Evolutionary conservation across 1,140 invertebrate genomes (phyloP).

Genomic region (Berghia stephanieae): DNA sequence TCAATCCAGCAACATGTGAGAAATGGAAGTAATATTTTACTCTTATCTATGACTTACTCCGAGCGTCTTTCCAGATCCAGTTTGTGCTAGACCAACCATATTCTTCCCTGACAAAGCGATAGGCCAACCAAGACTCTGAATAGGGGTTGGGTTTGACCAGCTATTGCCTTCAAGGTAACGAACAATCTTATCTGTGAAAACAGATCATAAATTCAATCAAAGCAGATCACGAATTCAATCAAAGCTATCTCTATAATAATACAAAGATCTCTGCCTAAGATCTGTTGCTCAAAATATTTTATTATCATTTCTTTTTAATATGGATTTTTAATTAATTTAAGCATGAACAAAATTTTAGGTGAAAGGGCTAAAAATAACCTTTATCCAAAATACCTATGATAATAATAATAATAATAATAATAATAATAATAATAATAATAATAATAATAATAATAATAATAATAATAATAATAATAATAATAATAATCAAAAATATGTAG

Average conservation of each 20-base stretch:
- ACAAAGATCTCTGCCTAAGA: not conserved
- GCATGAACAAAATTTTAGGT: not conserved
- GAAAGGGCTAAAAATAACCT: too few relatives aligned
- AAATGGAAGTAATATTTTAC: too few relatives aligned
- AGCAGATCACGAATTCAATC: not conserved
- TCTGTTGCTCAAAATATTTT: not conserved
- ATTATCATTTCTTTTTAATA: not conserved
- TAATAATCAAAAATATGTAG: too few relatives aligned
- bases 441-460: too few relatives aligned
- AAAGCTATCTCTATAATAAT: not conserved
- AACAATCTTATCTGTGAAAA: slow-evolving; percentile 64
- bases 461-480: too few relatives aligned
- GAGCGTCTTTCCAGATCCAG: slow-evolving; percentile 70
- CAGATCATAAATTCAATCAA: slow-evolving; percentile 14
- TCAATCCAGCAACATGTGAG: too few relatives aligned
- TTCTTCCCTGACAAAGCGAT: slow-evolving; percentile 91
- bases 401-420: too few relatives aligned
- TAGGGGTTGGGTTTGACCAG: slow-evolving; percentile 85
- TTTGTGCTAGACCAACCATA: slow-evolving; percentile 73
- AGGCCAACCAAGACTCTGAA: slow-evolving; percentile 76
- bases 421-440: too few relatives aligned
- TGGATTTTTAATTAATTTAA: not conserved
- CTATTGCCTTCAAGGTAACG: slow-evolving; percentile 51
- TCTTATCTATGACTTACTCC: slow-evolving; percentile 61
- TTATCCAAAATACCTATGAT: too few relatives aligned